Conservation (phyloP, 2,797 vertebrate genomes). For the Tauraco hartlaubi region DNA sequence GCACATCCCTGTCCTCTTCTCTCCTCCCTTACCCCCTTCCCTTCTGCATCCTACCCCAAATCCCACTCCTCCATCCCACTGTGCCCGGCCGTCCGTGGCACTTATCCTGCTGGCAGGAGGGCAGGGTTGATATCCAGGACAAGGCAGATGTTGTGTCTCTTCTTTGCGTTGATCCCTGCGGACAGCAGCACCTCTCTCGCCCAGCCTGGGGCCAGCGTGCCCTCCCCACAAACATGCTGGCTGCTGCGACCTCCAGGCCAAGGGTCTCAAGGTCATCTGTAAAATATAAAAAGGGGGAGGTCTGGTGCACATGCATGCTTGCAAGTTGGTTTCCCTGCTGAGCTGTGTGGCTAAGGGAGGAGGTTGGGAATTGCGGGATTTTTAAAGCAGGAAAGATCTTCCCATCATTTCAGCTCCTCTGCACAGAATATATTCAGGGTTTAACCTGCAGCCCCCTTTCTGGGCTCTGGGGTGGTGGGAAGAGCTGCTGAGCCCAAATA, state of each 20-base stretch:
- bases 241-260: not conserved
- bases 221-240: not conserved
- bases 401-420: constrained; percentile 15
- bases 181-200: not conserved
- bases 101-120: not conserved
- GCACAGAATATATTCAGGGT: constrained; percentile 54
- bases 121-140: not conserved
- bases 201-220: not conserved
- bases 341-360: not conserved
- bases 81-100: not conserved
- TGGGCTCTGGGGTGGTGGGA: constrained; percentile 68
- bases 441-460: constrained; percentile 68
- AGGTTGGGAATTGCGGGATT: not conserved
- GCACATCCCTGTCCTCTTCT: not conserved
- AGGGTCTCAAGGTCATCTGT: not conserved
- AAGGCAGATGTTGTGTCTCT: not conserved
- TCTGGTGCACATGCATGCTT: not conserved
- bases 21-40: not conserved
- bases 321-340: not conserved
- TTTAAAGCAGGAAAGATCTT: constrained; percentile 47
- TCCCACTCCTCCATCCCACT: not conserved
- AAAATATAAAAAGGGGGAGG: not conserved
- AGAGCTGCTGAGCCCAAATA: constrained; percentile 76
- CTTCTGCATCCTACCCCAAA: not conserved
- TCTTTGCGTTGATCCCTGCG: not conserved